A percentile compares a stretch with the other conserved stretches of the same genome.
Evolutionary conservation across 2,113 vertebrate genomes (phyloP).

Genomic region (Nycticebus coucang): DNA sequence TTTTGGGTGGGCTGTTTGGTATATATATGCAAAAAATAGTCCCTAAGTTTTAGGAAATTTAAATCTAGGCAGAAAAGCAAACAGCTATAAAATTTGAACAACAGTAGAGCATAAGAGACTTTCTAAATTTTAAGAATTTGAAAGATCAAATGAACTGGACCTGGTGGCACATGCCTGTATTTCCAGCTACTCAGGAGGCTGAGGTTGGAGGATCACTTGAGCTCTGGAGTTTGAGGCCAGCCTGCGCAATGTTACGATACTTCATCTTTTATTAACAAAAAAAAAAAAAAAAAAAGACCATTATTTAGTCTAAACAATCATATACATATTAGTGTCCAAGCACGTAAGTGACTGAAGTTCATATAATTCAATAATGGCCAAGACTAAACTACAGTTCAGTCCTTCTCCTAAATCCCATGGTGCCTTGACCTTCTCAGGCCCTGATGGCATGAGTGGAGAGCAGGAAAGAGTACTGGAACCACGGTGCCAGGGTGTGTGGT

Average conservation of each 20-base stretch:
- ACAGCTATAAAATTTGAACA: constrained; percentile 5
- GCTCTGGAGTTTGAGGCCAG: too few relatives aligned
- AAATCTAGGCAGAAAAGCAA: constrained; percentile 1
- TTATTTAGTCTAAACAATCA: not conserved
- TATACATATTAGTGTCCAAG: not conserved
- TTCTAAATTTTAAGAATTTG: constrained; percentile 28
- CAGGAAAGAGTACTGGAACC: not conserved
- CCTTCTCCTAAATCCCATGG: not conserved
- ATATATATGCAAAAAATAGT: not conserved
- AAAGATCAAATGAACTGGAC: not conserved
- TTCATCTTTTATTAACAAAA: too few relatives aligned
- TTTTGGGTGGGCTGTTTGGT: not conserved
- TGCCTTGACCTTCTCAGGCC: not conserved
- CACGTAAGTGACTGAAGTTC: not conserved
- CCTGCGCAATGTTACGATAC: too few relatives aligned
- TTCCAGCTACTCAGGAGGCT: too few relatives aligned
- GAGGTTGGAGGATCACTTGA: too few relatives aligned
- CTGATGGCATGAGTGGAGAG: not conserved
- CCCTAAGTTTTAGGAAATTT: not conserved
- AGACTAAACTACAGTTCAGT: not conserved
- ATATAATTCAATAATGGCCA: not conserved
- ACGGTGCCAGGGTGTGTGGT: not conserved
- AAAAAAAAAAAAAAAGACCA: constrained; percentile 10
- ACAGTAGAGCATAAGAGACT: constrained; percentile 8
- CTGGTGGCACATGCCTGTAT: too few relatives aligned